Evolutionary conservation across 2,113 vertebrate genomes (phyloP).

Genomic region (Abramis brama): DNA sequence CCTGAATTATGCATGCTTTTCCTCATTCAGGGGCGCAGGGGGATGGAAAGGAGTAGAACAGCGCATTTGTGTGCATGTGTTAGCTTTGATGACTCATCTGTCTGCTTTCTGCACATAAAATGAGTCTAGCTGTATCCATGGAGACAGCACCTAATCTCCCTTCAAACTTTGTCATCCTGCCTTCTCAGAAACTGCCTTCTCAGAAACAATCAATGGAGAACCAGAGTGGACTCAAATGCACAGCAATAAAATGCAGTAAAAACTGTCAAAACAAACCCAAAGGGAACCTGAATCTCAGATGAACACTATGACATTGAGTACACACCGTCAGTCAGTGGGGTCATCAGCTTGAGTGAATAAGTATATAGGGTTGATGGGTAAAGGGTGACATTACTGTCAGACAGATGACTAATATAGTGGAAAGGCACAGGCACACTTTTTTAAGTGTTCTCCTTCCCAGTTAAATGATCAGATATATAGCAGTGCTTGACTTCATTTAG

Average conservation of each 20-base stretch:
- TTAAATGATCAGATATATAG: neutral
- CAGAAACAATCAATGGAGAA: neutral
- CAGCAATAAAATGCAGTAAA: neutral
- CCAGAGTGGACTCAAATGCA: neutral
- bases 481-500: neutral
- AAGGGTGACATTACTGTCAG: neutral
- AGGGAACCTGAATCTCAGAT: neutral
- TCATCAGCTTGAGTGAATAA: neutral
- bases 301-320: neutral
- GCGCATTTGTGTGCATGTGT: neutral
- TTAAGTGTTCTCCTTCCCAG: neutral
- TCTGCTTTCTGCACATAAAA: conserved; percentile 61
- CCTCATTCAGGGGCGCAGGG: conserved; percentile 21
- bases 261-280: neutral
- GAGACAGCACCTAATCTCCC: conserved; percentile 60
- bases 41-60: neutral
- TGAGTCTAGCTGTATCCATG: conserved; percentile 66
- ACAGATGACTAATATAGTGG: neutral
- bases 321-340: too few relatives aligned
- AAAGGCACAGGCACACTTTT: neutral
- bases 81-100: conserved; percentile 62
- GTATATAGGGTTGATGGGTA: neutral
- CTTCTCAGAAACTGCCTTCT: neutral
- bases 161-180: conserved; percentile 30
- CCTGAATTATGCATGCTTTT: conserved; percentile 43